Evolutionary conservation across 2,113 vertebrate species (phyloP), one percentile per base, ranked within the genome.

Genomic region (Trinectes maculatus): DNA sequence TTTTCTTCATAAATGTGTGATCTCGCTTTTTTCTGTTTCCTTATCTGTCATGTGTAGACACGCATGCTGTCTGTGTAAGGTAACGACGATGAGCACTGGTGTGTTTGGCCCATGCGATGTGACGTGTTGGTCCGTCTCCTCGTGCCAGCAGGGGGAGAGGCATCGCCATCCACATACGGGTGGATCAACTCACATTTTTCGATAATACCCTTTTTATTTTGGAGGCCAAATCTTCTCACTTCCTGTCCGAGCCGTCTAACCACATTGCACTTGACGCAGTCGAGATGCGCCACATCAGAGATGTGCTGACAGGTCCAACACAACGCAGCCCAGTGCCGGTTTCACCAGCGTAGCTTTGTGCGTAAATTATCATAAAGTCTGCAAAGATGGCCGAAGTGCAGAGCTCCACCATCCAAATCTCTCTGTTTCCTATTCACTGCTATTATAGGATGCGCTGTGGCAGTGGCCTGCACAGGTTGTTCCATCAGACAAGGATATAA

Each of bases 241-340:
- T 87, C 81, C 77, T 22, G 59, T 33, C 28, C n/a, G 10, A 22
- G 2, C 26, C 11, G 13, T 29, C 34, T 53, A 0, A 26, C 10
- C 7, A 0, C 1, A 1, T 15, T 8, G 4, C 0, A 0, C 56
- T 79, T 83, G 69, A 84, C 33, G 57, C 56, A 74, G 40, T 49
- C 31, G 68, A 87, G 83, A 79, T 89, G 85, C 82, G 77, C 85
- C 82, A 86, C 80, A 82, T 80, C 85, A 75, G 76, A 83, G 82
- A 77, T 51, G 80, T 51, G 78, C 76, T 87, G 54, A 47, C 80
- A 74, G 78, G 60, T 80, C 73, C 75, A 78, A 52, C 67, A 73
- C 47, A 80, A 64, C 73, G 55, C 74, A 75, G 60, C 46, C 33
- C 65, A 25, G 52, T 37, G 63, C 71, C 44, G 79, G 72, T 71